These are phyloP conservation scores for Hecatera dysodea DNA, from an alignment of 2,888 invertebrate genomes.

Conservation along the genomic window DNA sequence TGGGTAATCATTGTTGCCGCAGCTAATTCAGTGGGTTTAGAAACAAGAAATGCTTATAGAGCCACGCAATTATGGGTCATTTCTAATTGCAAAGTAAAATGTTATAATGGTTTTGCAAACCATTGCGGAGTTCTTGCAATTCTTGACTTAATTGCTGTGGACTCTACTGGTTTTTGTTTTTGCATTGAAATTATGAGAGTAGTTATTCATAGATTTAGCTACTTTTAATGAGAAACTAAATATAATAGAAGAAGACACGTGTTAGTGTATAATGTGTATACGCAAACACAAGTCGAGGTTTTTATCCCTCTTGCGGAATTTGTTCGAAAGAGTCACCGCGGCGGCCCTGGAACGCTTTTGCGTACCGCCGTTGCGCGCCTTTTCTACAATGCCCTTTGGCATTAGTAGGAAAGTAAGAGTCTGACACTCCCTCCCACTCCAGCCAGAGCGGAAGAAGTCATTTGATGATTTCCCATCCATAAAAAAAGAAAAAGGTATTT, in stretches of 20 bases:
- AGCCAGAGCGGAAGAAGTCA: no score
- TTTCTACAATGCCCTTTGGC: no score
- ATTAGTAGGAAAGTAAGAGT: no score
- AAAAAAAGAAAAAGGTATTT: no score
- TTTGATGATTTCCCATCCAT: no score
- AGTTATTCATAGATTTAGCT: background rate
- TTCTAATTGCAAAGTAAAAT: constrained; percentile 75
- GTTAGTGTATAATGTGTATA: no score
- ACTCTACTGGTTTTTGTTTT: constrained; percentile 27
- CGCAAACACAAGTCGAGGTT: background rate
- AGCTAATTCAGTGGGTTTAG: constrained; percentile 65
- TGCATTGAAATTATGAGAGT: background rate
- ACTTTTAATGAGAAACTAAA: background rate
- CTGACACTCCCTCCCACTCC: no score
- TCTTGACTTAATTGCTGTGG: constrained; percentile 46
- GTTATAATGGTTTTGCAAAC: constrained; percentile 66
- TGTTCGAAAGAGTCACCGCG: no score
- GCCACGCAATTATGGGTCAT: constrained; percentile 70
- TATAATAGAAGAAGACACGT: background rate
- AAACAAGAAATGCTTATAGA: constrained; percentile 70
- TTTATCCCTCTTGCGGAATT: background rate
- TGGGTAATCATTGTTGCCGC: constrained; percentile 67
- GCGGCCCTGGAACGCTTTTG: no score
- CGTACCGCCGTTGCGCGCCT: no score
- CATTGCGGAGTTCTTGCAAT: constrained; percentile 61